These are phyloP conservation scores for Mustela erminea DNA, from an alignment of 2,797 vertebrate genomes.

Conservation along the genomic window DNA sequence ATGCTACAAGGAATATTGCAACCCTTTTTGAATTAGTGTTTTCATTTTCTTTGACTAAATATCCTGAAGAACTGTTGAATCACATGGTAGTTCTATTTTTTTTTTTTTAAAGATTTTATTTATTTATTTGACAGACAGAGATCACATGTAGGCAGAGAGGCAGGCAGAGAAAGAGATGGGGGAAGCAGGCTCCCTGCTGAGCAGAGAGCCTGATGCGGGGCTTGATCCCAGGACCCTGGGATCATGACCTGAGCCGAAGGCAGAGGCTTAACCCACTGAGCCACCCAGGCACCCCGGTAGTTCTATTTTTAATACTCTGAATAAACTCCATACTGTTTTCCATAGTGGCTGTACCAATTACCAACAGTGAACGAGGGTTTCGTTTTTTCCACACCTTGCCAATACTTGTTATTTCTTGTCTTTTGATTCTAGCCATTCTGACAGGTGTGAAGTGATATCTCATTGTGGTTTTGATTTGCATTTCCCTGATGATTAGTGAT, in stretches of 20 bases:
- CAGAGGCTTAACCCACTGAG: too few relatives aligned
- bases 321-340: neutral
- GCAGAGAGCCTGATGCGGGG: too few relatives aligned
- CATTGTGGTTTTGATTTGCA: neutral
- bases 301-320: neutral
- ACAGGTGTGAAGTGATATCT: neutral
- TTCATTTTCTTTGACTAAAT: neutral
- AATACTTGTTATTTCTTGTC: neutral
- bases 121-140: too few relatives aligned
- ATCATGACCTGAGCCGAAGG: too few relatives aligned
- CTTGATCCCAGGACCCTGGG: too few relatives aligned
- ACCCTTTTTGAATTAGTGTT: neutral
- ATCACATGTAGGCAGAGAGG: too few relatives aligned
- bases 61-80: neutral
- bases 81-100: neutral
- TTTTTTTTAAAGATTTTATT: too few relatives aligned
- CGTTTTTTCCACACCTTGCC: neutral
- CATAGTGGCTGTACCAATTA: neutral
- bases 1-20: neutral
- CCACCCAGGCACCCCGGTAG: too few relatives aligned
- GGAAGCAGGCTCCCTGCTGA: too few relatives aligned
- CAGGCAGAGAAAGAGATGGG: too few relatives aligned
- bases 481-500: neutral
- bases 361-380: neutral
- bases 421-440: neutral